A percentile compares a stretch with the other conserved stretches of the same genome.
Evolutionary conservation across 2,113 vertebrate species (phyloP).

Genomic region (Crotalus viridis): DNA sequence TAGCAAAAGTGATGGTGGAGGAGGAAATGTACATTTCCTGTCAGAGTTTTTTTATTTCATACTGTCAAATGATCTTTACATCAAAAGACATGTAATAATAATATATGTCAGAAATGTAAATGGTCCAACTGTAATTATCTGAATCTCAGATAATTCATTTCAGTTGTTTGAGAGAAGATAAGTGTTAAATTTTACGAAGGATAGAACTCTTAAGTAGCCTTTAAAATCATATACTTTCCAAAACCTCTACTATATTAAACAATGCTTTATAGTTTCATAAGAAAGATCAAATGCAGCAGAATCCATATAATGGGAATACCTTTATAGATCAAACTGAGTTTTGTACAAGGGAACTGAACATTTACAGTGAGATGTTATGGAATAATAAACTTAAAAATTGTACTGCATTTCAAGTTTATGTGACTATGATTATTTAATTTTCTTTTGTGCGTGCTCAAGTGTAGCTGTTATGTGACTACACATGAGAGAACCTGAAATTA

Average conservation of each 20-base stretch:
- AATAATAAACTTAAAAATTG: constrained; percentile 78
- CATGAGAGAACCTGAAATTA: constrained; percentile 84
- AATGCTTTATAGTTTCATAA: constrained; percentile 67
- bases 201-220: constrained; percentile 64
- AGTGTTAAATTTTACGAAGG: constrained; percentile 58
- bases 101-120: constrained; percentile 54
- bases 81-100: background rate
- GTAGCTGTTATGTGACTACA: constrained; percentile 80
- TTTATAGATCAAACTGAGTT: constrained; percentile 70
- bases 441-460: constrained; percentile 80
- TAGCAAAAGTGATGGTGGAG: background rate
- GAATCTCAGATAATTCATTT: constrained; percentile 25
- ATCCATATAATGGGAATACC: constrained; percentile 66
- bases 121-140: constrained; percentile 31
- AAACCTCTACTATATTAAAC: constrained; percentile 69
- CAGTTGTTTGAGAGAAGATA: constrained; percentile 54
- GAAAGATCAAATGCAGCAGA: constrained; percentile 71
- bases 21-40: background rate
- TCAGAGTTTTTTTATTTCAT: too few relatives aligned
- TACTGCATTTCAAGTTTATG: constrained; percentile 75
- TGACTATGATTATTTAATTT: constrained; percentile 85
- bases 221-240: constrained; percentile 60
- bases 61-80: background rate
- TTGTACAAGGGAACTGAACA: constrained; percentile 71
- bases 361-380: constrained; percentile 72